Percentiles rank a stretch among this genome's conserved stretches.
These are phyloP conservation scores for Pedetes capensis DNA, from an alignment of 2,113 vertebrate species.

Conservation along the genomic window DNA sequence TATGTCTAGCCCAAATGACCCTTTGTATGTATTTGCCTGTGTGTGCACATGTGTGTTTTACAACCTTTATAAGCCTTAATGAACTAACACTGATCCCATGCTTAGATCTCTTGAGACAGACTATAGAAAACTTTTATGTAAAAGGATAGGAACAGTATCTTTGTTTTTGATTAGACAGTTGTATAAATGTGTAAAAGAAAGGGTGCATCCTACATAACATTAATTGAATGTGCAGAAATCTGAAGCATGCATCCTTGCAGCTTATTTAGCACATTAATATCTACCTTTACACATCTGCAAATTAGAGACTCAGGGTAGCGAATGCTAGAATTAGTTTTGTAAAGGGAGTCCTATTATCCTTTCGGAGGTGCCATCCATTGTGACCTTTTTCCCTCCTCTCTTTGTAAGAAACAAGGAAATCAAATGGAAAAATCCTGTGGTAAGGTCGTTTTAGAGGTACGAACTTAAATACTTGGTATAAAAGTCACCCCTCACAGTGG, in stretches of 20 bases:
- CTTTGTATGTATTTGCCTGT: no score
- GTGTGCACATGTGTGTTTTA: neutral
- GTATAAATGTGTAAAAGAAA: slow-evolving; percentile 54
- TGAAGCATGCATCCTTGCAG: slow-evolving; percentile 44
- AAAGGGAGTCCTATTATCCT: slow-evolving; percentile 57
- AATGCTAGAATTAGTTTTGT: slow-evolving; percentile 65
- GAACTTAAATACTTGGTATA: slow-evolving; percentile 39
- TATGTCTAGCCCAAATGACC: neutral
- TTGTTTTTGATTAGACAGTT: slow-evolving; percentile 65
- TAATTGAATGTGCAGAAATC: slow-evolving; percentile 28
- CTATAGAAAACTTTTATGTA: slow-evolving; percentile 25
- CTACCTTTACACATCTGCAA: slow-evolving; percentile 64
- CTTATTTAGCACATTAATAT: slow-evolving; percentile 68
- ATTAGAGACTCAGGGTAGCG: slow-evolving; percentile 58
- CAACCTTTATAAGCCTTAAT: neutral
- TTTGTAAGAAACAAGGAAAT: slow-evolving; percentile 59
- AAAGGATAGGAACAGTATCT: slow-evolving; percentile 48
- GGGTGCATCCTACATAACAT: neutral
- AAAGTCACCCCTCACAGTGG: slow-evolving; percentile 5
- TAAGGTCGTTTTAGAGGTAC: slow-evolving; percentile 61
- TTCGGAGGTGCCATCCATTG: slow-evolving; percentile 48
- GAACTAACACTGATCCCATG: neutral
- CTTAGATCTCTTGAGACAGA: slow-evolving; percentile 34
- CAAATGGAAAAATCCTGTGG: slow-evolving; percentile 55
- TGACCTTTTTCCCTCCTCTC: slow-evolving; percentile 56